Evolutionary conservation across 2,888 invertebrate species (phyloP).

Genomic region (Sylvicola fuscatus): DNA sequence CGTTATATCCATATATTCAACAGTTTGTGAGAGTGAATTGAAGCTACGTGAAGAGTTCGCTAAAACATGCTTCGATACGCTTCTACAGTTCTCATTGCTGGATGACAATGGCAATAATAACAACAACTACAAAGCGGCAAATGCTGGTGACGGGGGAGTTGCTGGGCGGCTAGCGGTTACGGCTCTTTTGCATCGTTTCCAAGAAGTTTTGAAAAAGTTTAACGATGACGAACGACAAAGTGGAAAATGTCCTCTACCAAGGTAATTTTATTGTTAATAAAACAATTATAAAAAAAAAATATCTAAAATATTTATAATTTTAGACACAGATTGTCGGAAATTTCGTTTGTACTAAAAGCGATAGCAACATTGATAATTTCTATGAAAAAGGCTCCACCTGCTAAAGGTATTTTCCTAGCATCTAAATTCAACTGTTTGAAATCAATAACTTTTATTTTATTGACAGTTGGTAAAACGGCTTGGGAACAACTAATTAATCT

Average conservation of each 20-base stretch:
- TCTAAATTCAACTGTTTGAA: no score
- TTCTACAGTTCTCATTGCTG: slow-evolving; percentile 78
- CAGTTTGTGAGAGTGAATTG: slow-evolving; percentile 56
- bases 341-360: slow-evolving; percentile 88
- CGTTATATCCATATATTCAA: neutral
- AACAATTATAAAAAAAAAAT: neutral
- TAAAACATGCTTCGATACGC: slow-evolving; percentile 86
- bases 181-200: slow-evolving; percentile 78
- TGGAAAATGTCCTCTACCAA: slow-evolving; percentile 68
- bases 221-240: slow-evolving; percentile 65
- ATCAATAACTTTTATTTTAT: slow-evolving; percentile 5
- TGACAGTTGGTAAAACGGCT: slow-evolving; percentile 63
- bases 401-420: slow-evolving; percentile 39
- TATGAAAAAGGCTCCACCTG: slow-evolving; percentile 75
- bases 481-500: slow-evolving; percentile 85
- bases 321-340: slow-evolving; percentile 84
- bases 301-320: slow-evolving; percentile 11
- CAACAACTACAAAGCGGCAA: slow-evolving; percentile 10
- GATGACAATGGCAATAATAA: slow-evolving; percentile 36
- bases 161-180: slow-evolving; percentile 68
- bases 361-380: slow-evolving; percentile 80
- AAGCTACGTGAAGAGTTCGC: slow-evolving; percentile 89
- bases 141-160: slow-evolving; percentile 31
- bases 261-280: slow-evolving; percentile 27
- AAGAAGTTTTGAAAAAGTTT: slow-evolving; percentile 77